phyloP scores from a whole-genome alignment of 1,140 invertebrate genomes.

The Trichoplusia ni region DNA sequence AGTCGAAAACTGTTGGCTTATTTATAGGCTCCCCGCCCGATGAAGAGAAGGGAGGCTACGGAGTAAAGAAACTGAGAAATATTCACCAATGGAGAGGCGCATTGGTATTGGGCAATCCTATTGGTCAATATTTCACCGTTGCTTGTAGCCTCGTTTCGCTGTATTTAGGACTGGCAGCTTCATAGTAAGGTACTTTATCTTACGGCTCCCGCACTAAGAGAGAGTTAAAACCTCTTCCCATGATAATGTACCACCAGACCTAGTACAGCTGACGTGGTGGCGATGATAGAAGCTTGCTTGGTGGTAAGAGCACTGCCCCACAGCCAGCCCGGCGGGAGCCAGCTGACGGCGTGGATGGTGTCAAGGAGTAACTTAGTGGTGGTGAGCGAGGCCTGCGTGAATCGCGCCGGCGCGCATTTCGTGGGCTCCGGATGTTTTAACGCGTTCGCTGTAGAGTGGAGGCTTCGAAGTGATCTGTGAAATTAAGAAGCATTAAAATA shows the following conservation, averaged over 20 bases:
- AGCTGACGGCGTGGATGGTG: constrained; percentile 63
- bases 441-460: constrained; percentile 50
- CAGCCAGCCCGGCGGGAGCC: constrained; percentile 65
- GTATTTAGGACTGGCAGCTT: no score
- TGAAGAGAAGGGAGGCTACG: no score
- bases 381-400: constrained; percentile 56
- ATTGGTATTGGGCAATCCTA: no score
- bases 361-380: constrained; percentile 62
- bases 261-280: constrained; percentile 55
- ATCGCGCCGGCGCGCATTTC: constrained; percentile 60
- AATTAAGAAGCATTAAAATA: constrained; percentile 18
- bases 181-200: no score
- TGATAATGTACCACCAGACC: constrained; percentile 61
- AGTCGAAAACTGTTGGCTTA: no score
- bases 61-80: no score
- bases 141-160: no score
- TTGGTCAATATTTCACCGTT: no score
- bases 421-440: constrained; percentile 45
- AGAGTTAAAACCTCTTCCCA: constrained; percentile 55
- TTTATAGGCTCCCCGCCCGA: no score
- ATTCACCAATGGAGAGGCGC: no score
- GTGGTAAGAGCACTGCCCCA: constrained; percentile 57
- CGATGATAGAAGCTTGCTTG: constrained; percentile 48
- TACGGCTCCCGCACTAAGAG: no score
- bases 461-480: constrained; percentile 59